These are phyloP conservation scores for Gavialis gangeticus DNA, from an alignment of 2,113 vertebrate species.

Conservation along the genomic window DNA sequence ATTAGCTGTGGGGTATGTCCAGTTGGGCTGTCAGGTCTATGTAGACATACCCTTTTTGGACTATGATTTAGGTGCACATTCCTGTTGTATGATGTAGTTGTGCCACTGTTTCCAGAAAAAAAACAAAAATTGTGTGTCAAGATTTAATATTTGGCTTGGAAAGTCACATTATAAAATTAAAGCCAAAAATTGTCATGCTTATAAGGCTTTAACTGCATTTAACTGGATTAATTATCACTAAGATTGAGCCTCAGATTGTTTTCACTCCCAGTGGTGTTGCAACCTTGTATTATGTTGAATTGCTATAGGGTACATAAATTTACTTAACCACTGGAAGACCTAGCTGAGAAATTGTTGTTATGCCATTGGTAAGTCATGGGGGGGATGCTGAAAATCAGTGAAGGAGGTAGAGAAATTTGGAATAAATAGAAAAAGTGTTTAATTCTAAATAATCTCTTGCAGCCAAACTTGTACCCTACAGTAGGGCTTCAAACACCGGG, in stretches of 20 bases:
- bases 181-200: neutral
- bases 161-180: neutral
- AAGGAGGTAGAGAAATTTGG: neutral
- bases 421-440: slow-evolving; percentile 30
- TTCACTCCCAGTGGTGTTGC: neutral
- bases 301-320: neutral
- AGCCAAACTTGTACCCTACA: slow-evolving; percentile 98
- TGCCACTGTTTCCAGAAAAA: neutral
- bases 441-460: slow-evolving; percentile 68
- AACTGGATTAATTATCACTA: neutral
- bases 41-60: neutral
- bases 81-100: neutral
- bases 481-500: slow-evolving; percentile 98
- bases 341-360: neutral
- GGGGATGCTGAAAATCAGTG: neutral
- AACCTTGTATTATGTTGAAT: neutral
- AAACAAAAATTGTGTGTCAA: neutral
- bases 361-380: neutral
- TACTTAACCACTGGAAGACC: neutral
- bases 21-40: too few species aligned
- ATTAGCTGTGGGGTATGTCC: too few species aligned
- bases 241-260: neutral
- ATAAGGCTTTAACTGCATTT: neutral
- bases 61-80: neutral
- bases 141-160: neutral